Evolutionary conservation across 2,113 vertebrate species (phyloP).

Genomic region (Paralichthys olivaceus): DNA sequence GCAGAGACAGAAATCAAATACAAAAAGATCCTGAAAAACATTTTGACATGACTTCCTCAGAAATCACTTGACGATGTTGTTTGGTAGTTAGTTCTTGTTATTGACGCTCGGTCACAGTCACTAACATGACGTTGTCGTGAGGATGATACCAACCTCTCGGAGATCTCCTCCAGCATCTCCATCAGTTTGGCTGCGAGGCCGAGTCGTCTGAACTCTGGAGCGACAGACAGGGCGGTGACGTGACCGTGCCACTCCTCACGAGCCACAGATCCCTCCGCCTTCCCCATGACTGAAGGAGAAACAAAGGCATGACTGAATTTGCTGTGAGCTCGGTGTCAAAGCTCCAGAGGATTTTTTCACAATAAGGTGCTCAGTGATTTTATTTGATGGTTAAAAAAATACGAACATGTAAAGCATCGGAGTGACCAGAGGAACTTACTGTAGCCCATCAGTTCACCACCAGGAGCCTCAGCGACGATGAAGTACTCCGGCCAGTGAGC

Average conservation of each 20-base stretch:
- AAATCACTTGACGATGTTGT: no score
- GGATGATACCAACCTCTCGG: constrained; percentile 86
- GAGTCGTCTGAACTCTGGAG: constrained; percentile 93
- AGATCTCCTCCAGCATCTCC: constrained; percentile 97
- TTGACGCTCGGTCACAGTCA: no score
- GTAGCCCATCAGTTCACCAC: constrained; percentile 97
- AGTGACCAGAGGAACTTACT: constrained; percentile 81
- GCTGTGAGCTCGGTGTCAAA: not conserved
- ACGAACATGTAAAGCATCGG: not conserved
- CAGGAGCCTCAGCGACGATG: constrained; percentile 94
- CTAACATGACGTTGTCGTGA: no score
- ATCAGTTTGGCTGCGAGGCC: constrained; percentile 96
- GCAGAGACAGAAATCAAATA: no score
- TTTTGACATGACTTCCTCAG: no score
- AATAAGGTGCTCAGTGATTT: not conserved
- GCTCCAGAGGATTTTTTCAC: no score
- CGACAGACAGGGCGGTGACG: constrained; percentile 94
- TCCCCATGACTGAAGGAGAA: constrained; percentile 90
- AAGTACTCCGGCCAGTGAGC: constrained; percentile 99
- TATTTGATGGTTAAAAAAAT: not conserved
- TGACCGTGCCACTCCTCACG: constrained; percentile 97
- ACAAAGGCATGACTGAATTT: not conserved
- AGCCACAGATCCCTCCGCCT: constrained; percentile 95
- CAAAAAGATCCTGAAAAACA: no score
- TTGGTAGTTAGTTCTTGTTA: no score